Base-by-base conservation (phyloP, 2,113 vertebrate species). In the Saimiri boliviensis region DNA sequence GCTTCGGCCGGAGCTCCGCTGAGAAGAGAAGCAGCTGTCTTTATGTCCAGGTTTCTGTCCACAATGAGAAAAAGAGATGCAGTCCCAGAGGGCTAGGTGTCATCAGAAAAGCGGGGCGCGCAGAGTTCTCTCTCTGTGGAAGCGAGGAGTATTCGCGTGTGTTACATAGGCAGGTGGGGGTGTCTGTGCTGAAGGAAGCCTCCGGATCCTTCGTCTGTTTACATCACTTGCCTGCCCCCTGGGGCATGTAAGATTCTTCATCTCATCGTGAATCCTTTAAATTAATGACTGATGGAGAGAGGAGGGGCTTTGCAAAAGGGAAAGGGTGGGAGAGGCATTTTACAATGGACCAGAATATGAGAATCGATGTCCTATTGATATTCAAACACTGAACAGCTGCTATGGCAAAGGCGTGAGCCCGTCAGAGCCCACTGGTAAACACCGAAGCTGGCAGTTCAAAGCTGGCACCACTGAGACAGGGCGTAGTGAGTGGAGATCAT, bases 401-500 rank as follows among this genome's bases (percentile, higher is more conserved):
- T 35, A 5, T 35, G 76, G 47, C 47, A 0, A 52, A 52, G 32
- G 0, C 9, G 11, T 11, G 76, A 32, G 3, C 42, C 76, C 2
- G 5, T 35, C 76, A 20, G 30, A 79, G 30, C 47, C 76, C 9
- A 21, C 32, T 1, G 1, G 20, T 25, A 0, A 35, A 7, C 32
- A 20, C n/a, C 1, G 5, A 30, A 6, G 80, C 80, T 58, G 52
- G 8, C 25, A 0, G 54, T 8, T 19, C 19, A 12, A 49, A 23
- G 7, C 47, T 13, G 49, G 40, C 42, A n/a, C 37, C 20, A 8
- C 42, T 20, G 32, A 21, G 13, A 17, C 35, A 10, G 45, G 81
- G 14, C 0, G 0, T 1, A 17, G 0, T 12, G 45, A 17, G 35
- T 13, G 82, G 40, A 35, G 56, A 19, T 42, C 35, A 19, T 3